Conservation (phyloP, 2,888 invertebrate species). For the Hydriomena furcata region DNA sequence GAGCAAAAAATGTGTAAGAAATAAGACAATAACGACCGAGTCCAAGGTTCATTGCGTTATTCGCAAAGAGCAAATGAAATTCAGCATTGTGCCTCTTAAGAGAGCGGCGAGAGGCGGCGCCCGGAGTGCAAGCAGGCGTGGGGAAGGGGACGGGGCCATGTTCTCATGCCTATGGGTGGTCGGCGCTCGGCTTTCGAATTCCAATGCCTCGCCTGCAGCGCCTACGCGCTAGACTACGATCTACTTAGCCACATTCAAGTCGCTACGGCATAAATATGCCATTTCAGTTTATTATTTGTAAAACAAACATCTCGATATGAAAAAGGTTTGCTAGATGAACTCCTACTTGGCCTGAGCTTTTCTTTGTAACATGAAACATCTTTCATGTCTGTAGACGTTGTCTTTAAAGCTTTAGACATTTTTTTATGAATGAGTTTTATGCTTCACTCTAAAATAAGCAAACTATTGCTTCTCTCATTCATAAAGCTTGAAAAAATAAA, state of each 20-base stretch:
- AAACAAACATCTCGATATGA: slow-evolving; percentile 13
- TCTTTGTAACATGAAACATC: background rate
- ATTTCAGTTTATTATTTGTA: slow-evolving; percentile 35
- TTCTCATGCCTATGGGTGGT: slow-evolving; percentile 83
- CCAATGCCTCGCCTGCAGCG: slow-evolving; percentile 79
- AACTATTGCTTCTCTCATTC: slow-evolving; percentile 61
- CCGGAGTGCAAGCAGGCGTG: slow-evolving; percentile 66
- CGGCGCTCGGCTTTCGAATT: slow-evolving; percentile 82
- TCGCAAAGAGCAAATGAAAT: slow-evolving; percentile 76
- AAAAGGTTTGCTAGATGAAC: too few species aligned
- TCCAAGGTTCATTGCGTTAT: slow-evolving; percentile 51
- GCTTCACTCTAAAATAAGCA: slow-evolving; percentile 56
- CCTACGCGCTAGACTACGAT: slow-evolving; percentile 71
- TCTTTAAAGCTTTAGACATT: slow-evolving; percentile 6
- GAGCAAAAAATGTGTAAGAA: slow-evolving; percentile 31
- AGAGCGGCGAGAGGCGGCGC: slow-evolving; percentile 78
- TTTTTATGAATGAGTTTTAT: slow-evolving; percentile 61
- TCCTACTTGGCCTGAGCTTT: too few species aligned
- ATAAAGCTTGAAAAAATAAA: slow-evolving; percentile 74
- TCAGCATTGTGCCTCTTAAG: slow-evolving; percentile 71
- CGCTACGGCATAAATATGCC: slow-evolving; percentile 25
- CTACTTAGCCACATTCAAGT: slow-evolving; percentile 48
- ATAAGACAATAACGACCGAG: slow-evolving; percentile 40
- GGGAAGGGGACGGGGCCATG: slow-evolving; percentile 77
- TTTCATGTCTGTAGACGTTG: slow-evolving; percentile 5